Base-by-base conservation (phyloP, 2,113 vertebrate species). In the Cinclus mexicanus region DNA sequence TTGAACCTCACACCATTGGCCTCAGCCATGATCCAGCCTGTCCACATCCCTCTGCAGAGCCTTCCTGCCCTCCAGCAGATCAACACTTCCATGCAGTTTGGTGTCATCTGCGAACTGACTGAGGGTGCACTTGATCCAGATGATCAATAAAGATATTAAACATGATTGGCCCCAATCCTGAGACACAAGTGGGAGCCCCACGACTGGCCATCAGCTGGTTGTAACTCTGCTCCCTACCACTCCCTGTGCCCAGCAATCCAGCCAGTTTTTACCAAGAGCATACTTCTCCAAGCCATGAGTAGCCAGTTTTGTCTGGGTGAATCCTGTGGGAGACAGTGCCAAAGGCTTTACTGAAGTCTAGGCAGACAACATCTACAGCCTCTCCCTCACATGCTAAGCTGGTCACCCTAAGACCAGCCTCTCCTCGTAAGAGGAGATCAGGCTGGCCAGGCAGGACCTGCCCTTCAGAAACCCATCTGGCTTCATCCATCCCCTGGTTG, bases 31-130 rank as follows among this genome's bases (percentile, higher is more conserved):
- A 19, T 29, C 24, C 46, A 76, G 21, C 28, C 57, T 50, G 24
- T 9, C 3, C 57, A 56, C 24, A 50, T 35, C 9, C 28, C 41
- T 55, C 46, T 89, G 57, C 10, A 84, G 39, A 24, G 4, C 15
- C 24, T 35, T 44, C 33, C 33, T 60, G 15, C 9, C 4, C 18
- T 25, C 9, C 6, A 41, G 52, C 2, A 60, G 12, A 33, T 9
- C 21, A 50, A 20, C 8, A 9, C 8, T 35, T 0, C 6, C 0
- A 0, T 5, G 6, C 16, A 52, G 1, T 0, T 7, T 10, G 1
- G 4, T 35, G 21, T 56, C 22, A 17, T 3, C 20, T 61, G 11
- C 10, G 25, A 41, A 42, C 1, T 77, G 24, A 17, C 4, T 71
- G 52, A 60, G 24, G 10, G 19, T 37, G 19, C 8, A 16, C 10